These are phyloP conservation scores for Arenaria interpres DNA, from an alignment of 2,113 vertebrate species.

Conservation along the genomic window DNA sequence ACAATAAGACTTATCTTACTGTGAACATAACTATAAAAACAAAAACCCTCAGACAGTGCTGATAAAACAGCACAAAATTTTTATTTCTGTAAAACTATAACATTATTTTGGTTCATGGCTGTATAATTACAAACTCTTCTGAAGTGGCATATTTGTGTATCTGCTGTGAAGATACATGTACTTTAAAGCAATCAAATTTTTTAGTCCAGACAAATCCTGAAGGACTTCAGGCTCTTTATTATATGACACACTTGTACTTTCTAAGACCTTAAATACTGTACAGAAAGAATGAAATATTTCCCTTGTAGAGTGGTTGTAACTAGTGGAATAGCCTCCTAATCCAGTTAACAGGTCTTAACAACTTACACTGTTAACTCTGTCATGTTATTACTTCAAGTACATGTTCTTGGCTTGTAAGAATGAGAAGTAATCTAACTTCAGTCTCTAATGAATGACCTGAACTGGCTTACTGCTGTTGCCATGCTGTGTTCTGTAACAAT, in stretches of 20 bases:
- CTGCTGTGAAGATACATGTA: fast-evolving
- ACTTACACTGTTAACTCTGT: not conserved
- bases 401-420: not conserved
- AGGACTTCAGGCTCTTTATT: not conserved
- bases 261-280: not conserved
- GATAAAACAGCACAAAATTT: not conserved
- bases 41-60: not conserved
- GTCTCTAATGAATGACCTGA: not conserved
- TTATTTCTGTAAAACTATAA: not conserved
- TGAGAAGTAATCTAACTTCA: not conserved
- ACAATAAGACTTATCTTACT: not conserved
- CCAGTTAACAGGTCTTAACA: not conserved
- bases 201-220: not conserved
- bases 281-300: not conserved
- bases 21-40: not conserved
- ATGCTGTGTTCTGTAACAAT: not conserved
- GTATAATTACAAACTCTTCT: not conserved
- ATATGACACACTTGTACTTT: not conserved
- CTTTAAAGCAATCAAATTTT: not conserved
- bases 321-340: not conserved
- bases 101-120: not conserved
- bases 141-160: not conserved
- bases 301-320: not conserved
- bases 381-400: not conserved
- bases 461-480: not conserved